A percentile compares a stretch with the other conserved stretches of the same genome.
These are phyloP conservation scores for Calypte anna DNA, from an alignment of 2,113 vertebrate species.

Conservation along the genomic window DNA sequence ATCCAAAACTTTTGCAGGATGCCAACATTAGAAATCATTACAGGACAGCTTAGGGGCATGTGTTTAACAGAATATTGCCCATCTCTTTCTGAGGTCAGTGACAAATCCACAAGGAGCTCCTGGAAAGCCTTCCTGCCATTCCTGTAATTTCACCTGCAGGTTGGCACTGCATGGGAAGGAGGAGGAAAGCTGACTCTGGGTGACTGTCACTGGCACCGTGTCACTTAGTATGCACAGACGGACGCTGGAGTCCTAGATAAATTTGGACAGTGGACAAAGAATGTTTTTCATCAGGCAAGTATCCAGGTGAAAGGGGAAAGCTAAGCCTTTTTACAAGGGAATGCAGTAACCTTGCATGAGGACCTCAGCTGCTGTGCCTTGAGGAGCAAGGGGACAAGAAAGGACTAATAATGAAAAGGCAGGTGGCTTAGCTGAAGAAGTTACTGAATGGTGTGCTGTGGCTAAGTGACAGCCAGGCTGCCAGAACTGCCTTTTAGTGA, in stretches of 20 bases:
- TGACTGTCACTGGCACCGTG: neutral
- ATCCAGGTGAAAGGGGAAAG: neutral
- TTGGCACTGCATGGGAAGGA: neutral
- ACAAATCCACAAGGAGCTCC: neutral
- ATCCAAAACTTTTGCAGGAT: neutral
- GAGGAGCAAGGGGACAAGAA: neutral
- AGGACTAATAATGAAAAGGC: neutral
- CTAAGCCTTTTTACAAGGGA: neutral
- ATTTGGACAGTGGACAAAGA: neutral
- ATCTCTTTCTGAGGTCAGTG: neutral
- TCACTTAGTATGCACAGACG: neutral
- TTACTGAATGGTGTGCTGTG: neutral
- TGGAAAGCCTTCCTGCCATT: neutral
- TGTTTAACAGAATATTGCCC: neutral
- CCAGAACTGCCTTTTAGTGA: neutral
- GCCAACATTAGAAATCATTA: accelerated
- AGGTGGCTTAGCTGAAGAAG: neutral
- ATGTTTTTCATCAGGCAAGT: neutral
- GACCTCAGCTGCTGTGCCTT: neutral
- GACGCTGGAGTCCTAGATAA: neutral
- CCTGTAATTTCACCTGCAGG: neutral
- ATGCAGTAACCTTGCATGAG: neutral
- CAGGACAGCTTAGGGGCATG: neutral
- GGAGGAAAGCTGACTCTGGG: neutral
- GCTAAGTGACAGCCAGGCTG: neutral